Evolutionary conservation across 1,140 invertebrate species (phyloP).

Genomic region (Halesus radiatus): DNA sequence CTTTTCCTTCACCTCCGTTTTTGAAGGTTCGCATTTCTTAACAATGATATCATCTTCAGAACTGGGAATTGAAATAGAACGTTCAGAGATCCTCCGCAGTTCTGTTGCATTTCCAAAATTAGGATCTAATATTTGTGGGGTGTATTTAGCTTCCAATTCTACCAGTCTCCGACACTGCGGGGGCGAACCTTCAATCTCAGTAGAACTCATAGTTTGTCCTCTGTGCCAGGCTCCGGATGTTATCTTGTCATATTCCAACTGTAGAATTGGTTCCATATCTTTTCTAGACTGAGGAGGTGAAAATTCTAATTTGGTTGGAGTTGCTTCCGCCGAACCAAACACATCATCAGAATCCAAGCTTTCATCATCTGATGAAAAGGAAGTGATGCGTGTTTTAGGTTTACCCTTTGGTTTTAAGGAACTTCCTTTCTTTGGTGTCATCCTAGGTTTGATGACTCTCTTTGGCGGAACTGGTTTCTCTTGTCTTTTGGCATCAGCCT

Average conservation of each 20-base stretch:
- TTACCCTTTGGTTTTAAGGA: slow-evolving; percentile 70
- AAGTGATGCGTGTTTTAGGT: slow-evolving; percentile 77
- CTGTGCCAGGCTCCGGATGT: slow-evolving; percentile 76
- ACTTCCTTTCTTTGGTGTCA: slow-evolving; percentile 70
- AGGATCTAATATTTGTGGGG: slow-evolving; percentile 73
- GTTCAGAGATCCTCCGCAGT: slow-evolving; percentile 76
- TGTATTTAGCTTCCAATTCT: slow-evolving; percentile 73
- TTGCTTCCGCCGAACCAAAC: slow-evolving; percentile 78
- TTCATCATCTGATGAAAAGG: slow-evolving; percentile 80
- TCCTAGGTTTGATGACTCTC: slow-evolving; percentile 69
- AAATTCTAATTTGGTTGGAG: slow-evolving; percentile 77
- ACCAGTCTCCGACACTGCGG: slow-evolving; percentile 74
- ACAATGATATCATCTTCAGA: slow-evolving; percentile 74
- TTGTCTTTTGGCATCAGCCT: slow-evolving; percentile 70
- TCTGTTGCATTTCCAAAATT: slow-evolving; percentile 73
- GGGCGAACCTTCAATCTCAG: slow-evolving; percentile 79
- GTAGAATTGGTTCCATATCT: slow-evolving; percentile 79
- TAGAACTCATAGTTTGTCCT: slow-evolving; percentile 80
- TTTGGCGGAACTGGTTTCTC: slow-evolving; percentile 70
- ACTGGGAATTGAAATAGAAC: slow-evolving; percentile 79
- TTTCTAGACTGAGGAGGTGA: slow-evolving; percentile 79
- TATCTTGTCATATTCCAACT: slow-evolving; percentile 77
- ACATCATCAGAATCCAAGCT: slow-evolving; percentile 80
- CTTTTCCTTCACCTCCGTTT: slow-evolving; percentile 68
- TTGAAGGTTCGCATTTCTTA: slow-evolving; percentile 61